Conservation (phyloP, 2,888 invertebrate genomes). For the Rhopalosiphum nymphaeae region DNA sequence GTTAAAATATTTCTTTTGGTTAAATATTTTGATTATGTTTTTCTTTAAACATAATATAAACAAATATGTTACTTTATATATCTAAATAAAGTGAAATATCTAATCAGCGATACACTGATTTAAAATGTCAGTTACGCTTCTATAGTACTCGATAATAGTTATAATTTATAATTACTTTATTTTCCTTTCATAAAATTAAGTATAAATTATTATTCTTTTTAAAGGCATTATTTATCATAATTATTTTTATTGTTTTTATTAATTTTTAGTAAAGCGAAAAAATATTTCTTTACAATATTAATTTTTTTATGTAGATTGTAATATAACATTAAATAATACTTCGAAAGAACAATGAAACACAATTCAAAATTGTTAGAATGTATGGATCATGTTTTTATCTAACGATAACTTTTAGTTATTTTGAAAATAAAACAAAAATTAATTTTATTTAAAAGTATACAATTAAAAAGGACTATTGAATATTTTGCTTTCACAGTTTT, state of each 20-base stretch:
- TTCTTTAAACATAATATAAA: background rate
- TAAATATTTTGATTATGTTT: background rate
- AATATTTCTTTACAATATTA: background rate
- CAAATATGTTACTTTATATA: background rate
- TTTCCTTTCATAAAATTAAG: background rate
- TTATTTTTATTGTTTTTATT: background rate
- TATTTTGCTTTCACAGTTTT: background rate
- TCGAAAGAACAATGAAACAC: too few species aligned
- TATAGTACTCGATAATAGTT: background rate
- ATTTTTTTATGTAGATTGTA: background rate
- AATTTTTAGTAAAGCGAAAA: background rate
- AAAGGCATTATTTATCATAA: background rate
- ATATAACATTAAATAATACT: background rate
- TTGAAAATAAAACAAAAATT: background rate
- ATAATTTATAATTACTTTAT: background rate
- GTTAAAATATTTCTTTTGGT: background rate
- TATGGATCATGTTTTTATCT: background rate
- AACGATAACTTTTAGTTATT: background rate
- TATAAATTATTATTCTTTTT: background rate
- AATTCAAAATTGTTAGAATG: background rate
- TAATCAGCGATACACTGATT: background rate
- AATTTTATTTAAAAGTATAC: background rate
- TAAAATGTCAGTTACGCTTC: background rate
- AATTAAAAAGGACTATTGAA: background rate
- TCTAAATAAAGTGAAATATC: background rate